Conservation (phyloP, 2,113 vertebrate species). For the Nipponia nippon region DNA sequence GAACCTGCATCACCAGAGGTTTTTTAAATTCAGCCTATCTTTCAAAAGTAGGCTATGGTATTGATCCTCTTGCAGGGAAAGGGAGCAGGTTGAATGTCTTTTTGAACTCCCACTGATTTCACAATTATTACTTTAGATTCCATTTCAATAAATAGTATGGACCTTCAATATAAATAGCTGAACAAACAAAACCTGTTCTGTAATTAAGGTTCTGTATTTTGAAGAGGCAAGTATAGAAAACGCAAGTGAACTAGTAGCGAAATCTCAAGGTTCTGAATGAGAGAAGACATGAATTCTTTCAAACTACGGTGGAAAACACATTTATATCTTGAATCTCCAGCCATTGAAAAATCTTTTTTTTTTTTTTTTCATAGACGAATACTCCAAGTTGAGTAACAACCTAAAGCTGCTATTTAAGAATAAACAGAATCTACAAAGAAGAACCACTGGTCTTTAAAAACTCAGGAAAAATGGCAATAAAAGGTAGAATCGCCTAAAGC, state of each 20-base stretch:
- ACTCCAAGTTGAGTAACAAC: background rate
- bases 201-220: background rate
- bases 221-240: background rate
- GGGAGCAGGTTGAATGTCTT: background rate
- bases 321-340: background rate
- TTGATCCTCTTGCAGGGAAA: background rate
- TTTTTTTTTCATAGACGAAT: background rate
- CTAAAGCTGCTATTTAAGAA: background rate
- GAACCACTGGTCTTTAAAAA: background rate
- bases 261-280: background rate
- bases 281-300: background rate
- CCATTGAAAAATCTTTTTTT: background rate
- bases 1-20: background rate
- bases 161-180: background rate
- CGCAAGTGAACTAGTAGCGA: background rate
- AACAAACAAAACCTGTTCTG: constrained; percentile 1
- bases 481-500: background rate
- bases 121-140: constrained; percentile 18
- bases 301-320: background rate
- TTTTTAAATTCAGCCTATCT: background rate
- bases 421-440: background rate
- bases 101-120: background rate
- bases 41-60: background rate
- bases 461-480: background rate
- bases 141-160: background rate